phyloP scores from a whole-genome alignment of 2,113 vertebrate species.

The Numida meleagris region DNA sequence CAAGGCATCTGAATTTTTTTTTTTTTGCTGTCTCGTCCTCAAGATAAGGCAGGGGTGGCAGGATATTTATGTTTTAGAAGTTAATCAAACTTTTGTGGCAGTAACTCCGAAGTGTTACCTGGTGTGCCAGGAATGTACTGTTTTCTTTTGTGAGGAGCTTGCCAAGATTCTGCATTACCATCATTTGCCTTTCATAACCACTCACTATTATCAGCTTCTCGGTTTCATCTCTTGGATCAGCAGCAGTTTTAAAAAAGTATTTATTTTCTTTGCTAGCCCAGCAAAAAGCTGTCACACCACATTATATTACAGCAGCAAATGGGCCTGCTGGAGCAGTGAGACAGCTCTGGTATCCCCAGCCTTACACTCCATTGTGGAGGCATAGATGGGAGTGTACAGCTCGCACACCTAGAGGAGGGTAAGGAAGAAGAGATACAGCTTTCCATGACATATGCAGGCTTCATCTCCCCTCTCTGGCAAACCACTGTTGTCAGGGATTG shows the following conservation, averaged over 20 bases:
- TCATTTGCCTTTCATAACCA: conserved; percentile 39
- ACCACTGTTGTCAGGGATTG: rapidly evolving
- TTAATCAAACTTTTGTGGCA: background rate
- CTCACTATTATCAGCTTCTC: conserved; percentile 66
- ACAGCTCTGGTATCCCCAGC: background rate
- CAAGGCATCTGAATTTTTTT: background rate
- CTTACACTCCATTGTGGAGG: background rate
- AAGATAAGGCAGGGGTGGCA: rapidly evolving
- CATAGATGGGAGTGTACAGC: rapidly evolving
- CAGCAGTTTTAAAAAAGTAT: conserved; percentile 18
- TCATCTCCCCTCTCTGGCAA: background rate
- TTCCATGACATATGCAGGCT: background rate
- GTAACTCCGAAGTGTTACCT: conserved; percentile 10
- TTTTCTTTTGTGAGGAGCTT: conserved; percentile 35
- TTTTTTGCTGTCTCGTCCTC: background rate
- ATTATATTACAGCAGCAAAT: background rate
- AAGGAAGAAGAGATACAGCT: background rate
- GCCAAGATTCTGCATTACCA: conserved; percentile 49
- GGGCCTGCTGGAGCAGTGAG: background rate
- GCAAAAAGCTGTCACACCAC: conserved; percentile 14
- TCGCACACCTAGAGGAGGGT: background rate
- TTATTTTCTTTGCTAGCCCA: conserved; percentile 23
- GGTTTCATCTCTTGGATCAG: conserved; percentile 46
- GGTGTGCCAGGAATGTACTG: conserved; percentile 62
- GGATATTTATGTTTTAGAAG: background rate